phyloP scores from a whole-genome alignment of 2,888 invertebrate genomes.

The Cosmopolites sordidus region DNA sequence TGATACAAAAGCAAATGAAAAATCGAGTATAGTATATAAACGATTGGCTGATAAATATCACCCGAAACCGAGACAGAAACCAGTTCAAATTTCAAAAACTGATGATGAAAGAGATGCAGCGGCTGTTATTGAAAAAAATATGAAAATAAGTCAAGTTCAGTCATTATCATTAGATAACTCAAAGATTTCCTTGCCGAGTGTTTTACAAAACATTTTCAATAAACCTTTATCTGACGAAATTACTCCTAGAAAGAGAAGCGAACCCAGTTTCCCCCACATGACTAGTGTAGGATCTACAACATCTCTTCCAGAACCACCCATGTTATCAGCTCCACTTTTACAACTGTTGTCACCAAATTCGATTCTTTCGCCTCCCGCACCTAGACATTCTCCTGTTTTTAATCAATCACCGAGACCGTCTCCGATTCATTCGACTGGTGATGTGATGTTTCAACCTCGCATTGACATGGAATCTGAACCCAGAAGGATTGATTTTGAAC shows the following conservation, averaged over 20 bases:
- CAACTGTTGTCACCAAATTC: slow-evolving; percentile 12
- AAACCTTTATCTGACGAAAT: slow-evolving; percentile 11
- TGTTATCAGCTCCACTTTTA: slow-evolving; percentile 10
- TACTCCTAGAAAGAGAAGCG: slow-evolving; percentile 5
- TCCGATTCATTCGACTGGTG: too few species aligned
- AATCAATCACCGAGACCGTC: background rate
- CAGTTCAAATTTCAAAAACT: slow-evolving; percentile 25
- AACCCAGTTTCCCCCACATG: slow-evolving; percentile 2
- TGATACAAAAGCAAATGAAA: slow-evolving; percentile 4
- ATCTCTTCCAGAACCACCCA: slow-evolving; percentile 10
- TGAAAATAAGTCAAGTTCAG: slow-evolving; percentile 30
- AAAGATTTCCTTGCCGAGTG: slow-evolving; percentile 13
- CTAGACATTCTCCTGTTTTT: slow-evolving; percentile 1
- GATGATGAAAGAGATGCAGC: slow-evolving; percentile 40
- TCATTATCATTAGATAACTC: background rate
- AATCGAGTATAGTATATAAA: slow-evolving; percentile 24
- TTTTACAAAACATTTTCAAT: slow-evolving; percentile 21
- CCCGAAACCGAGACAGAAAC: slow-evolving; percentile 43
- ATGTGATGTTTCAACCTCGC: too few species aligned
- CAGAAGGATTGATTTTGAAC: background rate
- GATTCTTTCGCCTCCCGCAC: slow-evolving; percentile 10
- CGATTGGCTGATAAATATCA: slow-evolving; percentile 50
- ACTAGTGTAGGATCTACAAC: slow-evolving; percentile 3
- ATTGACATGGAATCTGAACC: background rate
- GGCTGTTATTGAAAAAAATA: slow-evolving; percentile 34